Base-by-base conservation (phyloP, 2,113 vertebrate genomes). In the Callorhinus ursinus region DNA sequence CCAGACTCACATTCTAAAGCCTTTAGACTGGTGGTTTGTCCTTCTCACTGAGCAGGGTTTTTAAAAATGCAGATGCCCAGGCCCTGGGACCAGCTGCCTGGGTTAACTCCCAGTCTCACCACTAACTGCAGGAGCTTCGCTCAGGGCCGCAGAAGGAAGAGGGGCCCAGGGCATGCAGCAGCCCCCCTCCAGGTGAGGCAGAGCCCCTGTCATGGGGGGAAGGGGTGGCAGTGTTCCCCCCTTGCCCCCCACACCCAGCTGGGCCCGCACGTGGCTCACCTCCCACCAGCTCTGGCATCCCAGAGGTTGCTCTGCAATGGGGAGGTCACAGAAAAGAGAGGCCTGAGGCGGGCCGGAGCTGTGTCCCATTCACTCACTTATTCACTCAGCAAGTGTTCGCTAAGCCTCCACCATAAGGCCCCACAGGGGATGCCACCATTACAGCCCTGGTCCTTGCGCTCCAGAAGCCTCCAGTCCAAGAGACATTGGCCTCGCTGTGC, bases 341-440 rank as follows among this genome's bases (percentile, higher is more conserved):
- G 28, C 42, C 28, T 4, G 42, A 49, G 36, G 42, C 0, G 5
- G 22, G 18, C 0, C 1, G 31, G 57, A 85, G 51, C 22, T 33
- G 12, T 55, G 31, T 86, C 28, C 19, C n/a, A 39, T 80, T 86
- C 81, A 39, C 49, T 89, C 49, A 33, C 36, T 46, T 46, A 39
- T 31, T 46, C 49, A 57, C 6, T 46, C 33, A 46, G 4, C 46
- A 77, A 57, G 28, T 46, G 4, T 69, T 59, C 61, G 4, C 36
- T 24, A 51, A 61, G 71, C 80, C 59, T 79, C 28, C 9, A 0
- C 59, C 49, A 8, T 67, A 85, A 93, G 69, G 91, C 71, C 92
- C 46, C 31, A 2, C 0, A 0, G 8, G 33, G 57, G 26, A 14
- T 33, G 39, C 51, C 39, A 2, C 24, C 49, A 3, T 31, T 14